Base-by-base conservation (phyloP, 2,888 invertebrate genomes). In the Heliconius erato region DNA sequence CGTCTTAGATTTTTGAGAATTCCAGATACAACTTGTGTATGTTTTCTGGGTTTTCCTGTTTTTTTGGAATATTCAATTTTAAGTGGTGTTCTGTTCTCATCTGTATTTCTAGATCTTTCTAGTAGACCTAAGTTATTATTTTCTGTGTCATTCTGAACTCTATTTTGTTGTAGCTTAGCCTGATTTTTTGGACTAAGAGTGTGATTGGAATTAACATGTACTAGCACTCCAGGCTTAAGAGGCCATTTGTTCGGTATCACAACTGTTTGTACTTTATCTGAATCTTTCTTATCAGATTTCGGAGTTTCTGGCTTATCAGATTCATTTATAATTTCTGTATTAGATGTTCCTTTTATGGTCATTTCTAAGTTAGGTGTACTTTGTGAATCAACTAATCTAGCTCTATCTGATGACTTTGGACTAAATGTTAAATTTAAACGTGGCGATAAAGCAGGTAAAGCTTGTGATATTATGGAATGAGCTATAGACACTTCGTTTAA, bases 161-260 rank as follows among this genome's bases (percentile, higher is more conserved):
- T 84, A 78, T 88, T 90, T 88, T 92, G 92, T 65, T 92, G 92
- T 65, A 95, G 89, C 89, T 93, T 91, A 6, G 94, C 93, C 89
- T 95, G 96, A 87, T 96, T 96, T 87, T 96, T 96, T 54, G 97
- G 97, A 87, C 97, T 96, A 26, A 97, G 90, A 87, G 97, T 98
- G 92, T 98, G 98, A 91, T 98, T 97, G 82, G 98, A 98, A 94
- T 98, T 98, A 40, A 98, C 97, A 91, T 98, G 98, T 77, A 98
- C 98, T 89, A 98, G 96, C 80, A 98, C 98, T 79, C 98, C 98
- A 4, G 98, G 98, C 90, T 98, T 98, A 84, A 98, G 94, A 14
- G 98, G 98, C 98, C 98, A 99, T 91, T 98, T 97, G 87, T 96
- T 97, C 6, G 97, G 96, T 35, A 97, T 96, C 40, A 92, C 91